Evolutionary conservation across 2,113 vertebrate genomes (phyloP).

Genomic region (Marcusenius ussheri): DNA sequence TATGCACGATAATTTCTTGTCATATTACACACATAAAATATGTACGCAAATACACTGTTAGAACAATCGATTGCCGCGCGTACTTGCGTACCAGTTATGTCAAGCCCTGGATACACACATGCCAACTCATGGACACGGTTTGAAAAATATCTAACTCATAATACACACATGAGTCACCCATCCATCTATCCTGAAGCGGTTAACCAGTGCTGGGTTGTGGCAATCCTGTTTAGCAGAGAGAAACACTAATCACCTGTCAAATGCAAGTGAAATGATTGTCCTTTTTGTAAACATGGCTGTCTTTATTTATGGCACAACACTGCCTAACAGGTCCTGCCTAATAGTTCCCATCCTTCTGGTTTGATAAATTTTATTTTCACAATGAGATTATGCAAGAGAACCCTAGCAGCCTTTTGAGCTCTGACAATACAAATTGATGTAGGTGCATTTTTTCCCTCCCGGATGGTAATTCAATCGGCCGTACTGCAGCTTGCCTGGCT

Average conservation of each 20-base stretch:
- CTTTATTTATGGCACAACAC: neutral
- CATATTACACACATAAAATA: too few species aligned
- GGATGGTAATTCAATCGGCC: neutral
- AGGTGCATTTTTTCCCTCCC: neutral
- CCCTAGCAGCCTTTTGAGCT: neutral
- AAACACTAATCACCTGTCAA: neutral
- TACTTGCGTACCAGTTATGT: too few species aligned
- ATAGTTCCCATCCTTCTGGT: neutral
- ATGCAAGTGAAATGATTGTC: neutral
- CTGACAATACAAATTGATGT: neutral
- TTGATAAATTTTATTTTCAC: neutral
- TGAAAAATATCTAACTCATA: neutral
- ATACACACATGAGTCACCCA: neutral
- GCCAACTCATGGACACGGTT: neutral
- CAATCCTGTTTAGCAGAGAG: neutral
- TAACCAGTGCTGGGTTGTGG: neutral
- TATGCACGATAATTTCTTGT: too few species aligned
- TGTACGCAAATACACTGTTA: too few species aligned
- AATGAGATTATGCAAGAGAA: neutral
- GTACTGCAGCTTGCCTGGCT: neutral
- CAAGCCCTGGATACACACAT: neutral
- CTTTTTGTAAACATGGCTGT: neutral
- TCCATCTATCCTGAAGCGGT: neutral
- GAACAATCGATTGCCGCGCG: too few species aligned
- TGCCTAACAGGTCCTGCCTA: neutral